Percentiles rank a stretch among this genome's conserved stretches.
phyloP scores from a whole-genome alignment of 2,888 invertebrate genomes.

The Apamea epomidion region DNA sequence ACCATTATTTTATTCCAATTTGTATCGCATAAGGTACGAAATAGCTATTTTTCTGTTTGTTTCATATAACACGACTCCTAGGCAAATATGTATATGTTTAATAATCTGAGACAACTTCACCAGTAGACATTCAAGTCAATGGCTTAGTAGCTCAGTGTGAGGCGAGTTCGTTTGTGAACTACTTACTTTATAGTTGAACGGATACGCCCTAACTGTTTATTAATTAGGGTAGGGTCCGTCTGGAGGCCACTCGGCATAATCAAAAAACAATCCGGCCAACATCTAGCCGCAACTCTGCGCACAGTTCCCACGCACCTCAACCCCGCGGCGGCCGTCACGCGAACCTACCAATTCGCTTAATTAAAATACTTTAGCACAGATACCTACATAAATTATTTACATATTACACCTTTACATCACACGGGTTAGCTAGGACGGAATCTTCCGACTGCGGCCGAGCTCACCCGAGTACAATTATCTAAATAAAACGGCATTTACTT shows the following conservation, averaged over 20 bases:
- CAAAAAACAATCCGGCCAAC: slow-evolving; percentile 72
- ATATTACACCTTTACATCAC: slow-evolving; percentile 50
- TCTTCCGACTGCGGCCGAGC: slow-evolving; percentile 8
- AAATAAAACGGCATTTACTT: slow-evolving; percentile 50
- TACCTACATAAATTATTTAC: slow-evolving; percentile 48
- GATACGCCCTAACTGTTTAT: slow-evolving; percentile 70
- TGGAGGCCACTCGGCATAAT: slow-evolving; percentile 69
- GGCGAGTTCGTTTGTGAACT: slow-evolving; percentile 36
- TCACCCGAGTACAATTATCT: slow-evolving; percentile 23
- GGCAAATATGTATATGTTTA: not conserved
- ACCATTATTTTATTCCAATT: slow-evolving; percentile 20
- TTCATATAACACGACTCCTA: not conserved
- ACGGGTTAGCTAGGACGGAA: slow-evolving; percentile 14
- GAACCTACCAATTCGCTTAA: slow-evolving; percentile 63
- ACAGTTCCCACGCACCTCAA: slow-evolving; percentile 31
- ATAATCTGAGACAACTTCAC: not conserved
- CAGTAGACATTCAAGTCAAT: not conserved
- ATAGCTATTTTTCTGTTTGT: not conserved
- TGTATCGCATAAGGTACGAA: not conserved
- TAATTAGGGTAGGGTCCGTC: slow-evolving; percentile 72
- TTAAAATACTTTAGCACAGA: slow-evolving; percentile 67
- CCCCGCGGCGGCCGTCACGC: slow-evolving; percentile 57
- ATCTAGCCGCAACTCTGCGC: slow-evolving; percentile 11
- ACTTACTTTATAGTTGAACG: slow-evolving; percentile 49
- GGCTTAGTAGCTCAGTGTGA: not conserved